These are phyloP conservation scores for Cromileptes altivelis DNA, from an alignment of 2,113 vertebrate species.

Conservation along the genomic window DNA sequence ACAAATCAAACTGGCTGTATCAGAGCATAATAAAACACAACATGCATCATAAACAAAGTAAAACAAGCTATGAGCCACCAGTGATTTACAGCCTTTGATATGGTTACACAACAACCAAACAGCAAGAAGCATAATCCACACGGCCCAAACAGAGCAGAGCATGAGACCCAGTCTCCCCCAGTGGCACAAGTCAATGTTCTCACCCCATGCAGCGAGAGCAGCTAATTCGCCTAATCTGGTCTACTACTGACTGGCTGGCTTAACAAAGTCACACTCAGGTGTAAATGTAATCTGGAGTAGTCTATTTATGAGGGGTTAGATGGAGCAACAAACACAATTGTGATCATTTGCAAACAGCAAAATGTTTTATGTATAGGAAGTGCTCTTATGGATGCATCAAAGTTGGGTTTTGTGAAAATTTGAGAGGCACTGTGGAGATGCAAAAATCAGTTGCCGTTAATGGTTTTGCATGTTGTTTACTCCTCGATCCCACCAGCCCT, in stretches of 20 bases:
- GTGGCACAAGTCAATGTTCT: conserved; percentile 59
- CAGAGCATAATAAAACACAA: background rate
- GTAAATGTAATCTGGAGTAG: conserved; percentile 43
- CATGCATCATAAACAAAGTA: background rate
- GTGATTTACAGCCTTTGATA: conserved; percentile 32
- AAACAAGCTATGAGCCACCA: conserved; percentile 9
- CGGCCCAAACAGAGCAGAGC: conserved; percentile 57
- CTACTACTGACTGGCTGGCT: conserved; percentile 56
- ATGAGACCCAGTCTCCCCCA: conserved; percentile 38
- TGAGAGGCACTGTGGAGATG: background rate
- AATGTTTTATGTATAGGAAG: background rate
- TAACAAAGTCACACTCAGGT: conserved; percentile 47
- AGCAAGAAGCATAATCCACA: conserved; percentile 53
- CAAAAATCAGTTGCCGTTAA: background rate
- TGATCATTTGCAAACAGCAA: background rate
- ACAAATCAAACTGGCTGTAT: background rate
- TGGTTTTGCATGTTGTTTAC: background rate
- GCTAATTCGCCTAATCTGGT: conserved; percentile 74
- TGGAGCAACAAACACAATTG: background rate
- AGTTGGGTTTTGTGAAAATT: background rate
- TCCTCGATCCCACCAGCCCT: background rate
- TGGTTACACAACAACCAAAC: conserved; percentile 44
- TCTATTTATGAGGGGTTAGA: conserved; percentile 15
- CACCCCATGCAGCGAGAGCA: conserved; percentile 59
- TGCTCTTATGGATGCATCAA: background rate